A percentile compares a stretch with the other conserved stretches of the same genome.
Conservation (phyloP, 2,113 vertebrate species). For the Egretta garzetta region DNA sequence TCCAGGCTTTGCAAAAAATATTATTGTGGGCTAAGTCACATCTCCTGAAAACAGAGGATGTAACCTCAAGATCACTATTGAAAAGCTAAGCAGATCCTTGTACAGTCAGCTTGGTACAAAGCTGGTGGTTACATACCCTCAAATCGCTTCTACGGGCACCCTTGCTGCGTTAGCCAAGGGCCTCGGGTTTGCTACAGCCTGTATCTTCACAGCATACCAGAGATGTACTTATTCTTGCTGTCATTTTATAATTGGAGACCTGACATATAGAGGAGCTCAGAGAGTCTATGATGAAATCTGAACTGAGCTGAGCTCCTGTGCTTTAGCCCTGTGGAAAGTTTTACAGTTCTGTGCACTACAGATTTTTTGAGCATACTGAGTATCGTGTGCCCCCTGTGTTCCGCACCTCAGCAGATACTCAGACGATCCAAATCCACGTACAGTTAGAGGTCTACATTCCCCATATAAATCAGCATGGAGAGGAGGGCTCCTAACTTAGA, state of each 20-base stretch:
- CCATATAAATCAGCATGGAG: background rate
- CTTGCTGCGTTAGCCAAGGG: background rate
- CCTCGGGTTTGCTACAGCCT: fast-evolving
- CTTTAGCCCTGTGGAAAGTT: background rate
- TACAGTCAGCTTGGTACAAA: background rate
- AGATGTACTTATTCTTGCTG: background rate
- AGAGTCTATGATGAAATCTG: background rate
- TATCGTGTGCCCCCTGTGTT: background rate
- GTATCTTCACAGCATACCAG: background rate
- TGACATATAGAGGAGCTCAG: background rate
- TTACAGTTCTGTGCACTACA: background rate
- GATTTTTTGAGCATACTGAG: background rate
- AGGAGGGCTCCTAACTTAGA: background rate
- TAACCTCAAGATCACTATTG: background rate
- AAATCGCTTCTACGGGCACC: background rate
- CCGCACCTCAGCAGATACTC: background rate
- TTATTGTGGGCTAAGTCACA: background rate
- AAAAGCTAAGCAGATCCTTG: background rate
- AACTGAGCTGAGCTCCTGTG: background rate
- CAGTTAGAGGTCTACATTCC: background rate
- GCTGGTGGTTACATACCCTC: no score
- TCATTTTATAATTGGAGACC: background rate
- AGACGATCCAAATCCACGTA: background rate
- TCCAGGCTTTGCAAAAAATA: background rate
- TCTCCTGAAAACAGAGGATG: background rate